Conservation (phyloP, 2,888 invertebrate species). For the Syritta pipiens region DNA sequence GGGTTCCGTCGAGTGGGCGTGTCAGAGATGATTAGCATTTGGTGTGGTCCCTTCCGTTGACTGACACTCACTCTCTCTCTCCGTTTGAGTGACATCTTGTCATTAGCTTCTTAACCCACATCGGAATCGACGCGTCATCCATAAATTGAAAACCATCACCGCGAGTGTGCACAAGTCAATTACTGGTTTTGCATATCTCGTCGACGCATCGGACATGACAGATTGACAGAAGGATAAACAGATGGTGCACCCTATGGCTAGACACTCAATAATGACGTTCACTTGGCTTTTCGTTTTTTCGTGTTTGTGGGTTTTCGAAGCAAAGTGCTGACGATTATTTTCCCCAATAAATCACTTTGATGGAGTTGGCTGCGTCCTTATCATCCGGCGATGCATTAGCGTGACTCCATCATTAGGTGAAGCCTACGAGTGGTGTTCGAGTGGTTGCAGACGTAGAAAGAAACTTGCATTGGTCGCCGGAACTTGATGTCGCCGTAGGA, state of each 20-base stretch:
- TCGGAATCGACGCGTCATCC: conserved; percentile 8
- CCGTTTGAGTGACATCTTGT: conserved; percentile 43
- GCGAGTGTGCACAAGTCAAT: background rate
- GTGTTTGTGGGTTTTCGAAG: too few relatives aligned
- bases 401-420: conserved; percentile 30
- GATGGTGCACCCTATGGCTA: conserved; percentile 14
- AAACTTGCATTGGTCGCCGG: conserved; percentile 35
- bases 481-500: conserved; percentile 34
- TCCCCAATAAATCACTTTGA: conserved; percentile 49
- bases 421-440: conserved; percentile 19
- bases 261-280: conserved; percentile 14
- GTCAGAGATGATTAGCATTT: too few relatives aligned
- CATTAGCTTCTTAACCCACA: conserved; percentile 49
- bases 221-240: conserved; percentile 41
- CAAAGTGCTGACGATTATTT: conserved; percentile 22
- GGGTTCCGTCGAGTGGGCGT: too few relatives aligned
- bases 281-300: conserved; percentile 14
- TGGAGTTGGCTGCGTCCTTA: conserved; percentile 58
- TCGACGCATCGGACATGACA: conserved; percentile 23
- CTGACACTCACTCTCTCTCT: too few relatives aligned
- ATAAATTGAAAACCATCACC: conserved; percentile 16
- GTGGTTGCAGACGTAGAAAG: too few relatives aligned
- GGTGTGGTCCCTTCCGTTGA: too few relatives aligned
- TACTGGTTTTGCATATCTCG: conserved; percentile 23
- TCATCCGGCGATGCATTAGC: conserved; percentile 36